Percentiles rank a stretch among this genome's conserved stretches.
Evolutionary conservation across 2,797 vertebrate genomes (phyloP).

Genomic region (Euphonia xanthogaster): DNA sequence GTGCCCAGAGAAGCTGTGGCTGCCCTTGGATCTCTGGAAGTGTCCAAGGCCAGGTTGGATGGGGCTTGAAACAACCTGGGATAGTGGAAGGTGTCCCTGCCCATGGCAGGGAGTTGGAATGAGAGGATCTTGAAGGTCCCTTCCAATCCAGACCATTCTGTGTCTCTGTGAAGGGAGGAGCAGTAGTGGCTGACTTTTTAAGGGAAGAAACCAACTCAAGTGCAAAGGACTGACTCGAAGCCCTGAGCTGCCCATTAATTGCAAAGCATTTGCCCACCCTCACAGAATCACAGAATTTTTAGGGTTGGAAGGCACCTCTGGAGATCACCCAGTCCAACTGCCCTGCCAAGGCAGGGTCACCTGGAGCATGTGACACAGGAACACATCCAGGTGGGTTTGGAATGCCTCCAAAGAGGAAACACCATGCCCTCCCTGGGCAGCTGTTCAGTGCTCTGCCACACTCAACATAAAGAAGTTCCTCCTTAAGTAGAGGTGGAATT

Average conservation of each 20-base stretch:
- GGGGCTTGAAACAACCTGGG: rapidly evolving
- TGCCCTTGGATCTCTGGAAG: background rate
- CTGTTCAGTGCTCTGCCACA: background rate
- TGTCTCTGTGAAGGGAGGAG: background rate
- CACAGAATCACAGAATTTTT: background rate
- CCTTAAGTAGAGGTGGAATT: background rate
- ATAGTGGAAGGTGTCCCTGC: background rate
- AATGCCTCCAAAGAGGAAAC: background rate
- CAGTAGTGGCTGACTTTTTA: background rate
- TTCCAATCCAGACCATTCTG: background rate
- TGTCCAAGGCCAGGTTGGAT: background rate
- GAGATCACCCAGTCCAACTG: background rate
- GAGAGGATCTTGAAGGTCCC: background rate
- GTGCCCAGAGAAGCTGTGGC: background rate
- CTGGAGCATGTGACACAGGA: background rate
- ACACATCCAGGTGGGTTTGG: rapidly evolving
- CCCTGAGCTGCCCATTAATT: background rate
- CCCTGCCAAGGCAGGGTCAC: background rate
- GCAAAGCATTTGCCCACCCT: background rate
- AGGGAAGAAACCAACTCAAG: background rate
- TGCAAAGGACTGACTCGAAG: background rate
- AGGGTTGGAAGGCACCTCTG: background rate
- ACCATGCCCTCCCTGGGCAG: rapidly evolving
- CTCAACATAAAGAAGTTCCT: background rate
- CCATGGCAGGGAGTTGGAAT: background rate